phyloP scores from a whole-genome alignment of 2,797 vertebrate species.

The Philypnodon macrostomus region DNA sequence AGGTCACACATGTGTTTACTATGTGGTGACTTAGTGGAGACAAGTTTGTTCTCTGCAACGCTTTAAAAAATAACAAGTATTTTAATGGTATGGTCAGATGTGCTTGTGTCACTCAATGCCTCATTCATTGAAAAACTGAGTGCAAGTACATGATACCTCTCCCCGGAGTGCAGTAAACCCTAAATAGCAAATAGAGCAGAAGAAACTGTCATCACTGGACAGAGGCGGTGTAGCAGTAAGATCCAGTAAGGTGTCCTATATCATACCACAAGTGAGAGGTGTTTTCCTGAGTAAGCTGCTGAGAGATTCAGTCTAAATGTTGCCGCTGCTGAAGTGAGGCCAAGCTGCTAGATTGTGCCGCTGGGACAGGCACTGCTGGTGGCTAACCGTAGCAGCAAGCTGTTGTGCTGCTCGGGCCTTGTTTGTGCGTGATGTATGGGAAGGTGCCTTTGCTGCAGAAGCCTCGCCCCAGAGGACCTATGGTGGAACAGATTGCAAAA shows the following conservation, averaged over 20 bases:
- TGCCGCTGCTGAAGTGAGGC: conserved; percentile 42
- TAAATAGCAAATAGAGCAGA: conserved; percentile 29
- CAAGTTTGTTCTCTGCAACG: conserved; percentile 9
- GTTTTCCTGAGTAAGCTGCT: conserved; percentile 47
- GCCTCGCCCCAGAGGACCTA: conserved; percentile 60
- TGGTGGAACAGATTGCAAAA: conserved; percentile 70
- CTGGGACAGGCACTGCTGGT: conserved; percentile 66
- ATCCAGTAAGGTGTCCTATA: conserved; percentile 19
- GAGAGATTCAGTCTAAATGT: conserved; percentile 41
- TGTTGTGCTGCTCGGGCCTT: conserved; percentile 64
- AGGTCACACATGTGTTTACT: conserved; percentile 57
- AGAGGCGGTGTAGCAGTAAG: background rate
- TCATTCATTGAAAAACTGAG: conserved; percentile 14
- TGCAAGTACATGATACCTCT: conserved; percentile 23
- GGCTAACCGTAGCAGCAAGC: conserved; percentile 63
- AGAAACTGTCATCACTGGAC: conserved; percentile 24
- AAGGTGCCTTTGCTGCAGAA: conserved; percentile 54
- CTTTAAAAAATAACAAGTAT: conserved; percentile 20
- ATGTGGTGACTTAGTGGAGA: conserved; percentile 11
- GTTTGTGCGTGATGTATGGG: conserved; percentile 70
- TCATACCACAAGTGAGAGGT: conserved; percentile 31
- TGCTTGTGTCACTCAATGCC: conserved; percentile 8
- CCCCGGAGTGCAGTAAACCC: conserved; percentile 17
- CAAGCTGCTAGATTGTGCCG: conserved; percentile 58
- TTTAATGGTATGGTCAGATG: conserved; percentile 24